These are phyloP conservation scores for Chymomyza fuscimana DNA, from an alignment of 2,888 invertebrate genomes.

Conservation along the genomic window DNA sequence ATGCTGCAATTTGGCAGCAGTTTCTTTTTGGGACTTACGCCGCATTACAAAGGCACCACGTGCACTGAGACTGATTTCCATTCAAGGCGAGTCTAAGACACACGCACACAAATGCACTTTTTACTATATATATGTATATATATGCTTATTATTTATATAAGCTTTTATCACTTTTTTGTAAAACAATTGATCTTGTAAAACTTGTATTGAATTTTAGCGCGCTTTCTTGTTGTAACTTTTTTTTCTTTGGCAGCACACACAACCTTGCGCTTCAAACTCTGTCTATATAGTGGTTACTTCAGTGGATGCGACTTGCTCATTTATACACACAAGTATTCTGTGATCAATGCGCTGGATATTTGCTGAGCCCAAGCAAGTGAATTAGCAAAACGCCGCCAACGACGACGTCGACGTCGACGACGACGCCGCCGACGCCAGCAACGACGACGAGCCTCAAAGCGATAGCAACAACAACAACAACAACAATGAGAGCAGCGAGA, in stretches of 20 bases:
- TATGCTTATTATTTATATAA: background rate
- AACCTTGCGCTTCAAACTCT: background rate
- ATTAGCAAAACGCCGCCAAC: background rate
- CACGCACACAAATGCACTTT: too few species aligned
- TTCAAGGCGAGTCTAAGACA: too few species aligned
- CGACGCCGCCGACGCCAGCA: background rate
- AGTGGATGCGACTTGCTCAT: background rate
- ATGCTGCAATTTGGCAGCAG: background rate
- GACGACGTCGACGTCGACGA: background rate
- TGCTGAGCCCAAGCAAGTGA: background rate
- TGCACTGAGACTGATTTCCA: background rate
- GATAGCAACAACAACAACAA: conserved; percentile 4
- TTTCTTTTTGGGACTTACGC: background rate
- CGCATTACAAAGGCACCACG: background rate
- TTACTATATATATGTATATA: too few species aligned
- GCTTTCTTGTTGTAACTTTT: background rate
- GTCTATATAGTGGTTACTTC: background rate
- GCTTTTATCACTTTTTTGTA: background rate
- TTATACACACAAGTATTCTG: background rate
- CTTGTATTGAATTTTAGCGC: too few species aligned
- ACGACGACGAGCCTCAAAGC: background rate
- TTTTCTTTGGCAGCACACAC: background rate
- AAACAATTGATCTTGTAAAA: background rate
- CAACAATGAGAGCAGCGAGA: conserved; percentile 5
- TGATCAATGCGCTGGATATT: background rate